Percentiles rank a stretch among this genome's conserved stretches.
phyloP scores from a whole-genome alignment of 2,113 vertebrate species.

The Romanogobio albipinnatus region DNA sequence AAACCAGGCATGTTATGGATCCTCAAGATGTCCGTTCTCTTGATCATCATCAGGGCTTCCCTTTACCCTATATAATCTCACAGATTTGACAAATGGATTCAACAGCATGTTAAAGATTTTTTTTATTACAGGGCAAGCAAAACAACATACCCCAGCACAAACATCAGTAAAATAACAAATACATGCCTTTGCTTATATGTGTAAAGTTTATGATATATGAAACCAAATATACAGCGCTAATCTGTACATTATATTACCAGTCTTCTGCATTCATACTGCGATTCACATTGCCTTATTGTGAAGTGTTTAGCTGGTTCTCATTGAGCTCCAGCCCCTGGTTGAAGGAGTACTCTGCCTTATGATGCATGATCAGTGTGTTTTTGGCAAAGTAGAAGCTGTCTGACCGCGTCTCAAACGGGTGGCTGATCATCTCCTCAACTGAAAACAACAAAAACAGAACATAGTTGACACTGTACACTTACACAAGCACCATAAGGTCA shows the following conservation, averaged over 20 bases:
- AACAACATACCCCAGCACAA: not conserved
- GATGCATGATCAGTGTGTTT: conserved; percentile 73
- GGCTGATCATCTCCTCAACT: conserved; percentile 73
- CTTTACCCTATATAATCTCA: not conserved
- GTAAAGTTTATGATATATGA: not conserved
- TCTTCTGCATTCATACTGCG: not conserved
- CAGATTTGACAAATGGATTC: not conserved
- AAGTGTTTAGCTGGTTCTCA: conserved; percentile 1
- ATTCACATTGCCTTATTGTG: not conserved
- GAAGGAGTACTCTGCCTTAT: conserved; percentile 74
- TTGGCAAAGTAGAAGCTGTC: conserved; percentile 76
- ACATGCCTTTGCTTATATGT: not conserved
- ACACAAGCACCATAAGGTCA: not conserved
- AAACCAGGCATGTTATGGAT: not conserved
- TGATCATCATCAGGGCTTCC: not conserved
- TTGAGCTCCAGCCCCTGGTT: not conserved
- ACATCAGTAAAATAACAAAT: not conserved
- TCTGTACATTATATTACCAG: not conserved
- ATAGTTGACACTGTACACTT: not conserved
- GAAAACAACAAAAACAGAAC: conserved; percentile 37
- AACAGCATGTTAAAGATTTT: not conserved
- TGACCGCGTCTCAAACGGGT: conserved; percentile 66
- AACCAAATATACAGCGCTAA: conserved; percentile 11
- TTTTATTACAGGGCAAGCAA: conserved; percentile 1
- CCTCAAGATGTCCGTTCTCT: conserved; percentile 20